These are phyloP conservation scores for Oxygymnocypris stewartii DNA, from an alignment of 2,113 vertebrate species.

Conservation along the genomic window DNA sequence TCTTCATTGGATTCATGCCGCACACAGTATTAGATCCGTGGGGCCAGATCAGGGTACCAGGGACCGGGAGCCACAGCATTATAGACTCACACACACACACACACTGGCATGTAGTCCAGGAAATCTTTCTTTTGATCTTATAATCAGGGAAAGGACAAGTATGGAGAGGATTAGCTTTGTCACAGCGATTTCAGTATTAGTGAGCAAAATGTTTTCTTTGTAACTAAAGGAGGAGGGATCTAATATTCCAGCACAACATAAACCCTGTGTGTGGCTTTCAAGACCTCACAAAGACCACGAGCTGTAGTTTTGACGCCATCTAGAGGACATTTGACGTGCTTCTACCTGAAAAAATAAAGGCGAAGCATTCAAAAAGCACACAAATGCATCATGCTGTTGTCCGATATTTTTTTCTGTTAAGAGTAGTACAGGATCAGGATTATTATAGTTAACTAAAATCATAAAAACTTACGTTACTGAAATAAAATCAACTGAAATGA, in stretches of 20 bases:
- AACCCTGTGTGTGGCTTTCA: not conserved
- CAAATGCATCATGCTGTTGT: not conserved
- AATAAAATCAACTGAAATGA: not conserved
- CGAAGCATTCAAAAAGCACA: not conserved
- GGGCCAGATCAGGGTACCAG: slow-evolving; percentile 54
- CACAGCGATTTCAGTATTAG: slow-evolving; percentile 26
- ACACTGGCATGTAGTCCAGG: slow-evolving; percentile 28
- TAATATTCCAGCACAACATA: slow-evolving; percentile 1
- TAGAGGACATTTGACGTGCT: slow-evolving; percentile 9
- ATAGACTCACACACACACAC: not conserved
- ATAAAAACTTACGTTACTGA: too few relatives aligned
- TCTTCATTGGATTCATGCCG: not conserved
- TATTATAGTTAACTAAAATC: too few relatives aligned
- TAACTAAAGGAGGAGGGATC: slow-evolving; percentile 43
- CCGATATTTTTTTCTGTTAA: not conserved
- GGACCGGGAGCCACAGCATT: slow-evolving; percentile 64
- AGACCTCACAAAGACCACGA: not conserved
- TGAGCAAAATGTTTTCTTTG: slow-evolving; percentile 29
- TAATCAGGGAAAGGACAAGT: slow-evolving; percentile 33
- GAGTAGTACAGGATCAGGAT: not conserved
- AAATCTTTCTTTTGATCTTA: slow-evolving; percentile 47
- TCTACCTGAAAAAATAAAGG: not conserved
- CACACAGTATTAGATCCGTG: slow-evolving; percentile 27
- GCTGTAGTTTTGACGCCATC: slow-evolving; percentile 40
- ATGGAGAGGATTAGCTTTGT: slow-evolving; percentile 37